Percentiles rank a stretch among this genome's conserved stretches.
phyloP scores from a whole-genome alignment of 2,888 invertebrate species.

The Brenthis ino region DNA sequence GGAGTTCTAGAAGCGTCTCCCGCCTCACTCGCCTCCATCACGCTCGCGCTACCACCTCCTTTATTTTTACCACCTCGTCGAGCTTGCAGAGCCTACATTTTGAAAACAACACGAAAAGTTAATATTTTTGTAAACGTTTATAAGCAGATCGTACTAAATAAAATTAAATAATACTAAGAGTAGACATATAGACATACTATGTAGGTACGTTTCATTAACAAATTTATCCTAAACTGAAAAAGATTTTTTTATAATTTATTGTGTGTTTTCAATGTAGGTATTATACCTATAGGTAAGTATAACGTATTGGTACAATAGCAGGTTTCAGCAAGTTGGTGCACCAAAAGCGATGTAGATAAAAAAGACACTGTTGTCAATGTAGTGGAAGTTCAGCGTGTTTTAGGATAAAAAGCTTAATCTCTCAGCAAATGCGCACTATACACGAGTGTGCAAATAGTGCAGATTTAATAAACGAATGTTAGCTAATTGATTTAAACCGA shows the following conservation, averaged over 20 bases:
- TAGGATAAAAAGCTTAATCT: conserved; percentile 13
- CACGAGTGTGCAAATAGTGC: conserved; percentile 8
- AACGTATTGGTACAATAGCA: conserved; percentile 11
- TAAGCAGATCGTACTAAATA: not conserved
- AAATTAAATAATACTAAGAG: too few species aligned
- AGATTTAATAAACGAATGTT: not conserved
- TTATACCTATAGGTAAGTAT: not conserved
- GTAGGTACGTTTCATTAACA: too few species aligned
- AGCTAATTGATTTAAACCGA: not conserved
- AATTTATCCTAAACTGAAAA: too few species aligned
- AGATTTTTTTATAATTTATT: not conserved
- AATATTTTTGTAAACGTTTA: not conserved
- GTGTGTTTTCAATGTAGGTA: conserved; percentile 1
- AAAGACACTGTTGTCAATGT: conserved; percentile 14
- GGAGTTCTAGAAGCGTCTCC: conserved; percentile 92
- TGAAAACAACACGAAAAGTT: not conserved
- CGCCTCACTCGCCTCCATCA: conserved; percentile 85
- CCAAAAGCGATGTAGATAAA: conserved; percentile 16
- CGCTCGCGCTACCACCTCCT: conserved; percentile 74
- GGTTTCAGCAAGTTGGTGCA: conserved; percentile 26
- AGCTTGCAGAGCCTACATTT: conserved; percentile 88
- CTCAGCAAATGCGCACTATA: not conserved
- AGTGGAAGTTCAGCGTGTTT: conserved; percentile 23
- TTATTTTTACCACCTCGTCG: conserved; percentile 81
- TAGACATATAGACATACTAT: too few species aligned